Evolutionary conservation across 2,888 invertebrate genomes (phyloP), one percentile per base, ranked within the genome.

Genomic region (Chironomus riparius): DNA sequence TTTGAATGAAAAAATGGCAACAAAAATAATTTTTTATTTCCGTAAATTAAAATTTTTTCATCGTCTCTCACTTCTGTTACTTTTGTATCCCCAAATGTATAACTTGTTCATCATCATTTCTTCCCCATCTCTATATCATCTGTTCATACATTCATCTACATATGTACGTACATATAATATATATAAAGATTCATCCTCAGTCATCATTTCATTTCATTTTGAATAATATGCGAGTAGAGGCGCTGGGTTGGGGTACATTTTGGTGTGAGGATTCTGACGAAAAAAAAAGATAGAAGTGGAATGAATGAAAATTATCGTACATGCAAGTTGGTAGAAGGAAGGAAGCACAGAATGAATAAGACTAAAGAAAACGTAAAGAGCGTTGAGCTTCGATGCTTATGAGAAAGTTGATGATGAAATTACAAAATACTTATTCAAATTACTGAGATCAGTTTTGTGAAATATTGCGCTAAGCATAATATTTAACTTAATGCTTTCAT

Each of bases 371-470:
- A 18, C 56, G 56, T 15, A 50, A 50, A 50, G 15, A 50, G 50
- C 4, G 56, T 56, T 56, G 15, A 56, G 15, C 15, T 56, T 15
- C 56, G 18, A 15, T 56, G n/a, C 56, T 70, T 38, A 38, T 70
- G 70, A 18, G 47, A 47, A 47, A 38, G 47, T 47, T 70, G 70
- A 70, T 70, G 70, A 70, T 70, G 38, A 70, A 70, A 70, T 70
- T 50, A 50, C 70, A 24, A 56, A 70, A 70, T 56, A 24, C 70
- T 70, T 70, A 70, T 70, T 70, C 70, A 70, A 70, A 70, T 70
- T 70, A 70, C 70, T 70, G 22, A 18, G 70, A 70, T 70, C 50
- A 70, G 56, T 70, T 48, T 56, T 18, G 56, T 70, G 70, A 70
- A 70, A 70, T 50, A 70, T 70, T 70, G 21, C 47, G 50, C 50